phyloP scores from a whole-genome alignment of 2,888 invertebrate species.

The Calameuta idolon region DNA sequence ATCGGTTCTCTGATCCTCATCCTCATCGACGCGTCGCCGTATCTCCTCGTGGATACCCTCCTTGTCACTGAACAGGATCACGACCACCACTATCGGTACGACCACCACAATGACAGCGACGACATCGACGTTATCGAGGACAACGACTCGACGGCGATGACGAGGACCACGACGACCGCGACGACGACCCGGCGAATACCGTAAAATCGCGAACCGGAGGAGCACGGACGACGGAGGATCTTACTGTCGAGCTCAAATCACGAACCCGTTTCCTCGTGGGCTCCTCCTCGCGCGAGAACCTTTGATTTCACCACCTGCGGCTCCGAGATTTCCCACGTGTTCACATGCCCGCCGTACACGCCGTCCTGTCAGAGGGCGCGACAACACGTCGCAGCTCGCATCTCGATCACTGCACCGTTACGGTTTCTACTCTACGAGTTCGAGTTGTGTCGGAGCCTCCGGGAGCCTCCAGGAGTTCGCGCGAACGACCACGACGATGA shows the following conservation, averaged over 20 bases:
- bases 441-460: background rate
- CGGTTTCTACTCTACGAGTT: background rate
- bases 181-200: background rate
- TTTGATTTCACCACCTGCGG: slow-evolving; percentile 11
- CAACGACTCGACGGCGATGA: background rate
- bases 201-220: background rate
- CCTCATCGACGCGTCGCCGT: slow-evolving; percentile 39
- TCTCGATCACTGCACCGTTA: slow-evolving; percentile 12
- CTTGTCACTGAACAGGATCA: background rate
- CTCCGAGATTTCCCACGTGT: slow-evolving; percentile 39
- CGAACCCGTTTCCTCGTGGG: slow-evolving; percentile 9
- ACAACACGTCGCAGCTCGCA: slow-evolving; percentile 29
- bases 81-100: background rate
- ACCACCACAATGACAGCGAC: background rate
- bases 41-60: slow-evolving; percentile 18
- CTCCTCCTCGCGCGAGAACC: slow-evolving; percentile 4
- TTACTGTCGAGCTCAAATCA: slow-evolving; percentile 13
- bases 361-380: slow-evolving; percentile 41
- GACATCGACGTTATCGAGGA: slow-evolving; percentile 4
- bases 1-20: slow-evolving; percentile 33
- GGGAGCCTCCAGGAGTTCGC: slow-evolving; percentile 20
- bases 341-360: slow-evolving; percentile 37
- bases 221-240: slow-evolving; percentile 13
- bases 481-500: slow-evolving; percentile 49
- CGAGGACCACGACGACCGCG: background rate